Evolutionary conservation across 2,888 invertebrate species (phyloP), one percentile per base, ranked within the genome.

Genomic region (Gryllus longicercus): DNA sequence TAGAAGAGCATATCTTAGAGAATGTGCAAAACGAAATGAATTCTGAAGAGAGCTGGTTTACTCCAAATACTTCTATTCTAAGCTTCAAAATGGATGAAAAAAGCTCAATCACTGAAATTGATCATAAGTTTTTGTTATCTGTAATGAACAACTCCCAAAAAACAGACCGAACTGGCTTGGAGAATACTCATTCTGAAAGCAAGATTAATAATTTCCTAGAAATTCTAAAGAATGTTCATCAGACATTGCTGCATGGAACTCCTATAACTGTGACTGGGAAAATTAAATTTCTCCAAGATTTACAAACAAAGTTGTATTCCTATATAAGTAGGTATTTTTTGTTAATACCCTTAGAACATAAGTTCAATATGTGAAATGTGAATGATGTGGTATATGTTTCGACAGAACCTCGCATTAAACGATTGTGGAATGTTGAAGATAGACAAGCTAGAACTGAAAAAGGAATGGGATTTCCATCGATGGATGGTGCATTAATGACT

Each of bases 401-500:
- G 79, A 12, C 49, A 80, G 83, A 74, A 81, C 84, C 82, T 77
- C 85, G 84, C 82, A 86, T 82, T 78, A 85, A 84, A 81, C 18
- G 25, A 12, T 25, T 80, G 21, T 81, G 81, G 81, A 51, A 23
- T 18, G 16, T 51, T 23, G 76, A 76, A 38, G 38, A 25, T 10
- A 79, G 81, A n/a, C 79, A 82, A 81, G 78, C 81, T n/a, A 51
- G 82, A 2, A 80, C 80, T 12, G 80, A 80, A 4, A 81, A 83
- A 77, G 83, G 84, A 75, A 82, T 94, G 84, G 92, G 93, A 83
- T 94, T 95, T 86, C 95, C 95, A 16, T 94, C 95, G 0, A 90
- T 93, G 8, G 95, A 95, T 87, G 93, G 94, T 77, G 92, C 95
- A 0, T 88, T 96, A 79, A 92, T 95, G 91, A 93, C 94, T 74